Conservation (phyloP, 2,888 invertebrate genomes). For the Parasteatoda lunata region DNA sequence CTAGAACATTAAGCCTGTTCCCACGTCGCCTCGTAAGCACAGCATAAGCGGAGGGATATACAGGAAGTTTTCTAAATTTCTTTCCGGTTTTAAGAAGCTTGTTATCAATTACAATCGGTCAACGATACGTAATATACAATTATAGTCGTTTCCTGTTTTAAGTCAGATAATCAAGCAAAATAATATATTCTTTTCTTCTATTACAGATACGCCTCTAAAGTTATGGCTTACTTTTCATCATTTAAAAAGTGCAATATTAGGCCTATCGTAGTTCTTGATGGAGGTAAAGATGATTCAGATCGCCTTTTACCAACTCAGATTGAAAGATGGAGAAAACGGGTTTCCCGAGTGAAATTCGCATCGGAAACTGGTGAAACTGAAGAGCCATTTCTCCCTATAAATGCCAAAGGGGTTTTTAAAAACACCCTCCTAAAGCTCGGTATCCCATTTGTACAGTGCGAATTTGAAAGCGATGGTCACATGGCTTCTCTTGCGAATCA, state of each 20-base stretch:
- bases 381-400: slow-evolving; percentile 81
- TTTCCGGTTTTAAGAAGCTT: too few species aligned
- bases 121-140: too few species aligned
- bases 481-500: slow-evolving; percentile 86
- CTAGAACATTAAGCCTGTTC: too few species aligned
- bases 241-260: slow-evolving; percentile 77
- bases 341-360: slow-evolving; percentile 67
- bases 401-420: slow-evolving; percentile 84
- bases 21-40: too few species aligned
- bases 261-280: slow-evolving; percentile 86
- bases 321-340: slow-evolving; percentile 69
- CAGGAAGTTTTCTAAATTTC: too few species aligned
- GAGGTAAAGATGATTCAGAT: slow-evolving; percentile 77
- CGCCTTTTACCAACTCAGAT: slow-evolving; percentile 82
- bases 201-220: slow-evolving; percentile 49
- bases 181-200: not conserved
- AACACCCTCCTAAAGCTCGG: slow-evolving; percentile 81
- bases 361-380: slow-evolving; percentile 74
- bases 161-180: too few species aligned
- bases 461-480: slow-evolving; percentile 92
- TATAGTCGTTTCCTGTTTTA: too few species aligned
- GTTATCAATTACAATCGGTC: too few species aligned
- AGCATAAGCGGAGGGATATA: too few species aligned
- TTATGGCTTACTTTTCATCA: slow-evolving; percentile 59
- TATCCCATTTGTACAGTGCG: slow-evolving; percentile 81